A percentile compares a stretch with the other conserved stretches of the same genome.
phyloP scores from a whole-genome alignment of 2,888 invertebrate species.

The Lissocephala sabroskyi region DNA sequence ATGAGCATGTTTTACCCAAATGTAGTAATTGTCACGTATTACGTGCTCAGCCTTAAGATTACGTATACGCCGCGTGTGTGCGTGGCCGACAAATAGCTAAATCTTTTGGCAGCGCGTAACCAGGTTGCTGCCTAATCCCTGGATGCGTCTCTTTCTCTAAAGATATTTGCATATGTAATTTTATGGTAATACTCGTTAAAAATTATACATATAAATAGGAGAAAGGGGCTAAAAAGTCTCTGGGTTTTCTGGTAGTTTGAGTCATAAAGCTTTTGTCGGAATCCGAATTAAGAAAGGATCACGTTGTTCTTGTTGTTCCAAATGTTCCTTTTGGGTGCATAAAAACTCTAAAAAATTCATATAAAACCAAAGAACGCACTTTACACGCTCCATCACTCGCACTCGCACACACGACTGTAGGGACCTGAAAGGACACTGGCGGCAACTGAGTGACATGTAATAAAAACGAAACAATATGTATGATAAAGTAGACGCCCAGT shows the following conservation, averaged over 20 bases:
- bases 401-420: slow-evolving; percentile 5
- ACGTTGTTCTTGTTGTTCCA: slow-evolving; percentile 33
- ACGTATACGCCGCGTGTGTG: slow-evolving; percentile 19
- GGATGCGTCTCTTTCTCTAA: too few relatives aligned
- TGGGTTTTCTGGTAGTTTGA: slow-evolving; percentile 36
- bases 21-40: slow-evolving; percentile 65
- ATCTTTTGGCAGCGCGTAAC: too few relatives aligned
- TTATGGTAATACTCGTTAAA: slow-evolving; percentile 61
- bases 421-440: slow-evolving; percentile 1
- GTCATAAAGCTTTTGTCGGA: slow-evolving; percentile 22
- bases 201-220: slow-evolving; percentile 44
- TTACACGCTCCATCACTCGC: slow-evolving; percentile 46
- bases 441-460: slow-evolving; percentile 61
- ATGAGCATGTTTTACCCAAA: slow-evolving; percentile 62
- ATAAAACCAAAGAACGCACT: slow-evolving; percentile 62
- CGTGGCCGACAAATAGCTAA: slow-evolving; percentile 50
- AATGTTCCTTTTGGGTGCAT: slow-evolving; percentile 61
- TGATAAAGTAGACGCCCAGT: slow-evolving; percentile 65
- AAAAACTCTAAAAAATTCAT: slow-evolving; percentile 62
- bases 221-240: slow-evolving; percentile 32
- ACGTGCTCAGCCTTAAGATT: slow-evolving; percentile 57
- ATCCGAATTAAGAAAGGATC: slow-evolving; percentile 35
- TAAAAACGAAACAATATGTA: slow-evolving; percentile 63
- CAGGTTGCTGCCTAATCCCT: too few relatives aligned
- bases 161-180: slow-evolving; percentile 60